These are phyloP conservation scores for Antigone vipio DNA, from an alignment of 2,113 vertebrate genomes.

Conservation along the genomic window DNA sequence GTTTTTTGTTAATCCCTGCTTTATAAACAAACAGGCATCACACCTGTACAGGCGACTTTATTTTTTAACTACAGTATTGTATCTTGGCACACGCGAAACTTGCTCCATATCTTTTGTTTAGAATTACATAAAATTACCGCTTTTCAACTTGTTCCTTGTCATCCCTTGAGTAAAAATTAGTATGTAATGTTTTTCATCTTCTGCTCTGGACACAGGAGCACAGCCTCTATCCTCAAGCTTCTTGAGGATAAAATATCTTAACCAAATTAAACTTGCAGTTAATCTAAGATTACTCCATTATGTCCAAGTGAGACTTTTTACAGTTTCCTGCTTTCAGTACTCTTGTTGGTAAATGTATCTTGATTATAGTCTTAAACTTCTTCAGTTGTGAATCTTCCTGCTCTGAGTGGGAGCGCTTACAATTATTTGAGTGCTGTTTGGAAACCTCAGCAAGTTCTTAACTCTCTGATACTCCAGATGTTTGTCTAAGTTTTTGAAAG, in stretches of 20 bases:
- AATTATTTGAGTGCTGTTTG: neutral
- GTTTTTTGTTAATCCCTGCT: neutral
- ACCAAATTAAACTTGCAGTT: neutral
- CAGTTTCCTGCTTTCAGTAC: neutral
- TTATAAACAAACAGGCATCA: neutral
- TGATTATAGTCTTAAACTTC: neutral
- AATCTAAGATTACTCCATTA: neutral
- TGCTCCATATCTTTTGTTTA: neutral
- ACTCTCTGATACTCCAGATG: neutral
- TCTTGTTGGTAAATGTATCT: neutral
- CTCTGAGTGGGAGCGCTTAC: neutral
- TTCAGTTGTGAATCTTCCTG: neutral
- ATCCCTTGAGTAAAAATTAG: neutral
- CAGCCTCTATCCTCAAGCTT: neutral
- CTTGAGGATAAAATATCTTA: neutral
- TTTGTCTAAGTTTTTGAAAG: neutral
- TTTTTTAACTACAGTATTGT: neutral
- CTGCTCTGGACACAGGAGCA: neutral
- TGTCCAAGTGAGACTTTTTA: neutral
- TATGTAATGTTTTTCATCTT: neutral
- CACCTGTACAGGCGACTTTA: neutral
- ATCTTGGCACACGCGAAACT: neutral
- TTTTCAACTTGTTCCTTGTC: neutral
- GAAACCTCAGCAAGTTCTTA: neutral
- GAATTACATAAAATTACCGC: neutral